Evolutionary conservation across 2,888 invertebrate species (phyloP).

Genomic region (Epiblema foenella): DNA sequence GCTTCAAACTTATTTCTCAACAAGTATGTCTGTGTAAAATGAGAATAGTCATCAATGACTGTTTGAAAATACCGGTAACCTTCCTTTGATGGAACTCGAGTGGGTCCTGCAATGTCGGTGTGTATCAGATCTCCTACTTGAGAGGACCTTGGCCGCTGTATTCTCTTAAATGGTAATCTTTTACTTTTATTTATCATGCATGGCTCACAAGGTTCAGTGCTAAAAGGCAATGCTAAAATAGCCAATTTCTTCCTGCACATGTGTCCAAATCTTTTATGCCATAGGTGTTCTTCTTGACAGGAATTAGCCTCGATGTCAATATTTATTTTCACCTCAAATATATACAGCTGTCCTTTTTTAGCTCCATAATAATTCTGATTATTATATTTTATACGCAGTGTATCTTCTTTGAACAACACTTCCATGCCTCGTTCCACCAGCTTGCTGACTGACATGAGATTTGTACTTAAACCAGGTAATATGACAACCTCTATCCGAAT

Average conservation of each 20-base stretch:
- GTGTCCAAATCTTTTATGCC: conserved; percentile 32
- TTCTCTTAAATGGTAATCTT: conserved; percentile 4
- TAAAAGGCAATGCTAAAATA: conserved; percentile 12
- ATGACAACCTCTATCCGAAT: conserved; percentile 7
- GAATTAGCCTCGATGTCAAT: not conserved
- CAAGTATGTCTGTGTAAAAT: conserved; percentile 39
- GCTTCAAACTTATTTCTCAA: conserved; percentile 45
- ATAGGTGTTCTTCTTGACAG: not conserved
- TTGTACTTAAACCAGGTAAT: not conserved
- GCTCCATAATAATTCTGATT: conserved; percentile 1
- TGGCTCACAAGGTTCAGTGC: conserved; percentile 17
- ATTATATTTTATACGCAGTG: not conserved
- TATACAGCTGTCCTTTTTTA: not conserved
- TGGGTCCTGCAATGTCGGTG: conserved; percentile 42
- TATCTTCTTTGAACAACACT: not conserved
- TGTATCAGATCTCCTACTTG: conserved; percentile 42
- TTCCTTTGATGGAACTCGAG: conserved; percentile 24
- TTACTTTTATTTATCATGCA: conserved; percentile 39
- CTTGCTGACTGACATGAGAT: too few relatives aligned
- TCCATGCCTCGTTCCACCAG: not conserved
- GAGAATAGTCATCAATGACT: conserved; percentile 43
- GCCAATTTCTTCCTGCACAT: conserved; percentile 14
- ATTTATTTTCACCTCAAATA: conserved; percentile 1
- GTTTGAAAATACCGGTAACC: conserved; percentile 42
- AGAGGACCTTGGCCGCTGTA: not conserved